A percentile compares a stretch with the other conserved stretches of the same genome.
Conservation (phyloP, 2,888 invertebrate genomes). For the Melanargia galathea region DNA sequence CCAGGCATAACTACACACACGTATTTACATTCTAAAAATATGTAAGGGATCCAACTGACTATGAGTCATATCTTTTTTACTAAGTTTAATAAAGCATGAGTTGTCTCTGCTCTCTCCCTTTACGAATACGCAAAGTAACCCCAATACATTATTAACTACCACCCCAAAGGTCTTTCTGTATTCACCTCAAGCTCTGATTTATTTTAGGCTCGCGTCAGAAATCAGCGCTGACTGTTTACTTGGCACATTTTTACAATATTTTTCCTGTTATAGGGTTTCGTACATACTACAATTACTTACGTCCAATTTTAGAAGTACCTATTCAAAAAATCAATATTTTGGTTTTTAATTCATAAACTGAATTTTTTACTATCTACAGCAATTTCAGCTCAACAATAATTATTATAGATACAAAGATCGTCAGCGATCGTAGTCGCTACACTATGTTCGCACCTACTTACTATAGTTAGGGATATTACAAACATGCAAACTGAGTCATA, state of each 20-base stretch:
- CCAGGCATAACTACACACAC: no score
- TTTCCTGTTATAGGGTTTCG: not conserved
- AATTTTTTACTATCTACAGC: no score
- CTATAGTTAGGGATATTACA: no score
- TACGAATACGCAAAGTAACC: constrained; percentile 67
- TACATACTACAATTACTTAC: not conserved
- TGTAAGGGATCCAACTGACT: not conserved
- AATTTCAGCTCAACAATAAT: no score
- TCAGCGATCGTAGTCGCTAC: no score
- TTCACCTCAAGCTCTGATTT: constrained; percentile 39
- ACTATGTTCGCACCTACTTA: no score
- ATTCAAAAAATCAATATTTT: no score
- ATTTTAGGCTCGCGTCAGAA: constrained; percentile 28
- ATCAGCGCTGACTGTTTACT: constrained; percentile 4
- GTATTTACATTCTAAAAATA: no score
- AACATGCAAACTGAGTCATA: no score
- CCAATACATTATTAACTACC: constrained; percentile 70
- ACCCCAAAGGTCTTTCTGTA: constrained; percentile 48
- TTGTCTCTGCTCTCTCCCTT: constrained; percentile 46
- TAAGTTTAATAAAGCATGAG: constrained; percentile 68
- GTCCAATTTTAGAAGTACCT: no score
- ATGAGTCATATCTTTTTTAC: constrained; percentile 39
- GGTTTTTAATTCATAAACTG: no score
- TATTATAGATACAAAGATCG: no score
- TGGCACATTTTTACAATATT: not conserved